Evolutionary conservation across 2,113 vertebrate species (phyloP), one percentile per base, ranked within the genome.

Genomic region (Vicugna pacos): DNA sequence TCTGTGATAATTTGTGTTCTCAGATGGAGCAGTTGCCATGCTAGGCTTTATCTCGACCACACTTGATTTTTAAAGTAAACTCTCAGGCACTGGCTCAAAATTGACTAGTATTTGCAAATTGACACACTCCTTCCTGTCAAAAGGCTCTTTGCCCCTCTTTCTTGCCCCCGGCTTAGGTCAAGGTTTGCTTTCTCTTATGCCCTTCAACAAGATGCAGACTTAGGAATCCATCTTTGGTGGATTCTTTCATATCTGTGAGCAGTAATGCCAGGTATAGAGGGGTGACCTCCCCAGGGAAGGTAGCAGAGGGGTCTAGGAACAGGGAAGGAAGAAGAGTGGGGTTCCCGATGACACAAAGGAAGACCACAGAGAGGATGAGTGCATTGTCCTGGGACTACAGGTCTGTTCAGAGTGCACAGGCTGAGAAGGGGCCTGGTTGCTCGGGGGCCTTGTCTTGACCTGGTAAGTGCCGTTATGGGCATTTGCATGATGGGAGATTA

Each of bases 1-100:
- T 38, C 56, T 64, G n/a, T 30, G 32, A 20, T 72, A 83, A 15
- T 32, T 58, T 20, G 64, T 80, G 50, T 91, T 80, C 95, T 90
- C 4, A 42, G 14, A 14, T 19, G 10, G 80, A 54, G 28, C 16
- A 76, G n/a, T 92, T 75, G 72, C 52, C 84, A 46, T 12, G 35
- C 26, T 60, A 67, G 22, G 17, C 28, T 90, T 73, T 89, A 26
- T 46, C 70, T 58, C 93, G n/a, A 11, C 42, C 2, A 48, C 14
- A 56, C 35, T 81, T 87, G 28, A 46, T 95, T 90, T 81, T 14
- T 87, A 48, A 75, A 92, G 30, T 48, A 73, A 90, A 81, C 24
- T 38, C 88, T 82, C 58, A 62, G 42, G 50, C 72, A 72, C 81
- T 89, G 48, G 17, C 84, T 96, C 72, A 73, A 32, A 30, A 67